Conservation (phyloP, 2,113 vertebrate genomes). For the Mastomys natalensis region DNA sequence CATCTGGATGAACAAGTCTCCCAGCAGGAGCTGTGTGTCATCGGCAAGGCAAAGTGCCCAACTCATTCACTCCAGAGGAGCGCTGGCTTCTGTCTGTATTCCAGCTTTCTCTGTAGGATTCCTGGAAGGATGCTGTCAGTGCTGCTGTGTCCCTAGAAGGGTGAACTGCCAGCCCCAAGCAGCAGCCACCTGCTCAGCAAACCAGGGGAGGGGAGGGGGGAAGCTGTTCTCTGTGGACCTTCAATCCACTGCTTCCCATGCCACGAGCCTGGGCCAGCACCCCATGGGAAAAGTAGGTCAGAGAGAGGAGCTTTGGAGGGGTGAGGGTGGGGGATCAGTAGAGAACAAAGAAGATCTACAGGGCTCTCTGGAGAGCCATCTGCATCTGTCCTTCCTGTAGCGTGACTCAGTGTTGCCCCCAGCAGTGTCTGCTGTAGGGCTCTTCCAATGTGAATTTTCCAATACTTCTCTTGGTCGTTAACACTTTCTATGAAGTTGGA, state of each 20-base stretch:
- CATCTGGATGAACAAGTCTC: not conserved
- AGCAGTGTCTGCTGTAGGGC: not conserved
- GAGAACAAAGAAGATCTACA: not conserved
- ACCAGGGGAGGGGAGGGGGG: fast-evolving
- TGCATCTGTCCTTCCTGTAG: not conserved
- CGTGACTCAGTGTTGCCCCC: not conserved
- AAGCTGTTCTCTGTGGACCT: not conserved
- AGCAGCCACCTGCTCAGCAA: not conserved
- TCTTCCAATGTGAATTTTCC: not conserved
- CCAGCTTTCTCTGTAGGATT: not conserved
- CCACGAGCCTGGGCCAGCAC: not conserved
- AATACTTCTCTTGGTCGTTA: too few relatives aligned
- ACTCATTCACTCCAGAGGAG: too few relatives aligned
- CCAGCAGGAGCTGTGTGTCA: not conserved
- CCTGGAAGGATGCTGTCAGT: conserved; percentile 12
- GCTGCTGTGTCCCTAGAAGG: not conserved
- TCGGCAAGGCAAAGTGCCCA: not conserved
- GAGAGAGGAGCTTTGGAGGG: not conserved
- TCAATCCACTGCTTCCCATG: not conserved
- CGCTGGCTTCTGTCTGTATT: not conserved
- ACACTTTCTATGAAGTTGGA: not conserved
- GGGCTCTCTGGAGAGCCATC: not conserved
- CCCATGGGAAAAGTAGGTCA: not conserved
- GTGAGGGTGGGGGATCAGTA: not conserved
- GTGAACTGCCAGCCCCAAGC: not conserved